A percentile compares a stretch with the other conserved stretches of the same genome.
Evolutionary conservation across 1,140 invertebrate genomes (phyloP).

Genomic region (Trachymyrmex septentrionalis): DNA sequence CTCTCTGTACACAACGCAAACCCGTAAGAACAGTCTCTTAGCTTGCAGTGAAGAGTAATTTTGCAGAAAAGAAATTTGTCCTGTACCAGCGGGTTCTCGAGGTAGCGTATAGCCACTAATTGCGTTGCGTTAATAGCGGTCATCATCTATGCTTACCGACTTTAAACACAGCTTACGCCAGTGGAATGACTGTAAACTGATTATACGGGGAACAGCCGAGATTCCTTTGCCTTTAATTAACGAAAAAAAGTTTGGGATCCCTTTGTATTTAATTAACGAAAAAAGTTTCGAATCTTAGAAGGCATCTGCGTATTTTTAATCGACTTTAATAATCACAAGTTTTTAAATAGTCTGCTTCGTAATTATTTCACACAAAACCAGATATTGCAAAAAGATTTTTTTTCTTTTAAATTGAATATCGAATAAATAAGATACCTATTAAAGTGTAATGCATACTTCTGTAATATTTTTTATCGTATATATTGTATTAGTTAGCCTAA

Average conservation of each 20-base stretch:
- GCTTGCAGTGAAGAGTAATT: slow-evolving; percentile 45
- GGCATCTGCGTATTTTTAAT: slow-evolving; percentile 22
- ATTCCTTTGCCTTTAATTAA: slow-evolving; percentile 45
- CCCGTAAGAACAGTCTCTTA: slow-evolving; percentile 27
- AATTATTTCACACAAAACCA: not conserved
- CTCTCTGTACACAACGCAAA: not conserved
- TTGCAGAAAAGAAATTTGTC: slow-evolving; percentile 53
- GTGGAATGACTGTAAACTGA: slow-evolving; percentile 43
- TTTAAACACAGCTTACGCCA: slow-evolving; percentile 43
- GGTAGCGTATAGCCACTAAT: slow-evolving; percentile 66
- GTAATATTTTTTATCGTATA: not conserved
- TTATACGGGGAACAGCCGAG: slow-evolving; percentile 43
- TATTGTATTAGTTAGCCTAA: not conserved
- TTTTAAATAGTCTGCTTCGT: slow-evolving; percentile 18
- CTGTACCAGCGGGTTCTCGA: slow-evolving; percentile 16
- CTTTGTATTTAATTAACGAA: slow-evolving; percentile 45
- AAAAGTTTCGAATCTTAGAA: slow-evolving; percentile 13
- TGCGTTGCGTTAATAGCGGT: slow-evolving; percentile 68
- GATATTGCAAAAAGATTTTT: not conserved
- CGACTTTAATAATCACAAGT: not conserved
- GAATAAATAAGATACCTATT: not conserved
- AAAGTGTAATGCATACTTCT: not conserved
- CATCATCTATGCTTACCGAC: slow-evolving; percentile 65
- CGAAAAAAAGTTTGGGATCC: slow-evolving; percentile 16
- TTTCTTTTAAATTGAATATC: not conserved